Conservation (phyloP, 2,113 vertebrate genomes). For the Cebidichthys violaceus region DNA sequence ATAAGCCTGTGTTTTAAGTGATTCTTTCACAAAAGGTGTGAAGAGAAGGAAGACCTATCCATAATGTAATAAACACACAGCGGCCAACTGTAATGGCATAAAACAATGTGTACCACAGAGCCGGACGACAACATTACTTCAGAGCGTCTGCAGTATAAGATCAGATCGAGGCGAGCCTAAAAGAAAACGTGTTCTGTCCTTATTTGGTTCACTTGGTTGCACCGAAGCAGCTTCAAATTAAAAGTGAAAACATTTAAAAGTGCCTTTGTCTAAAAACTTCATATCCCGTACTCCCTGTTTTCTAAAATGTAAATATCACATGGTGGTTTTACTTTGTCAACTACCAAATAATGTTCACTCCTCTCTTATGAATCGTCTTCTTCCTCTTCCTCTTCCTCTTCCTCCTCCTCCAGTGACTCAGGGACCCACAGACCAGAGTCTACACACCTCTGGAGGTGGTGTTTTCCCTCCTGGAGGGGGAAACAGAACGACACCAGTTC, state of each 20-base stretch:
- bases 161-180: background rate
- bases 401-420: constrained; percentile 71
- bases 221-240: background rate
- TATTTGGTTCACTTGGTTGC: background rate
- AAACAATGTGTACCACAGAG: too few relatives aligned
- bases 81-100: too few relatives aligned
- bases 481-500: background rate
- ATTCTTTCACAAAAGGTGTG: too few relatives aligned
- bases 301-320: background rate
- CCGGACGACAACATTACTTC: background rate
- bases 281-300: background rate
- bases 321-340: background rate
- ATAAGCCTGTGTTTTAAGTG: too few relatives aligned
- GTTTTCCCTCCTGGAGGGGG: constrained; percentile 84
- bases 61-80: too few relatives aligned
- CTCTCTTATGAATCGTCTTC: constrained; percentile 56
- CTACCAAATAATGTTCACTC: background rate
- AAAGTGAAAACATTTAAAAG: background rate
- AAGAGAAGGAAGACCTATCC: too few relatives aligned
- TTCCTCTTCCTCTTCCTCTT: constrained; percentile 24
- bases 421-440: constrained; percentile 91
- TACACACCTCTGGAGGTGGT: constrained; percentile 87
- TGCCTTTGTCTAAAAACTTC: background rate
- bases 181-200: background rate
- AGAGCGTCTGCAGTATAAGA: background rate